Base-by-base conservation (phyloP, 1,140 invertebrate species). In the Bombyx mandarina region DNA sequence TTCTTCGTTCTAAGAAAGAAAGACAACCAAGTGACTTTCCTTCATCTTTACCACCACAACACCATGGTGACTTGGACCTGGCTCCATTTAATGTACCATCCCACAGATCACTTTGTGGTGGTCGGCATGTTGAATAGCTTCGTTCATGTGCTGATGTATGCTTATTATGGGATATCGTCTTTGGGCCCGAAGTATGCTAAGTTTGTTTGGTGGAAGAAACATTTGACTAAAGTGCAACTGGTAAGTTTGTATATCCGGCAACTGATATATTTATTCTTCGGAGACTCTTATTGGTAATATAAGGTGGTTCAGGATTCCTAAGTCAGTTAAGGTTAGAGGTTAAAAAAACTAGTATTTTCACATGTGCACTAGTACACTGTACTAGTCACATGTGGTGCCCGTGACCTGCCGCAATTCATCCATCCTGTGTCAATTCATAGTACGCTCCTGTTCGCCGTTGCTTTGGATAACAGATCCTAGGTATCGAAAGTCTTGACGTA, bases 191-290 rank as follows among this genome's bases (percentile, higher is more conserved):
- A 93, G 60, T 95, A 95, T 75, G 92, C 94, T 66, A 95, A 95
- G 75, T 97, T 93, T 76, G 83, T 97, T 2, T 97, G 96, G 96
- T 98, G 96, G 96, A 98, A 98, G 78, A 96, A 95, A 76, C 94
- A 98, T 81, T 90, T 98, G 61, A 98, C 96, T 1, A 93, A 93
- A 54, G 89, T 97, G 57, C 96, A 98, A 87, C 86, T 98, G 90
- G 95, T 97, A 89, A 92, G 90, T 88, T 22, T 7, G 45, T 9
- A 4, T 49, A 18, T 18, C 12, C 12, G 1, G 12, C 12, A 18
- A 18, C 12, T 18, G 12, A 18, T 18, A 18, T 18, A 18, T 18
- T 18, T 0, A 18, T 18, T 18, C 12, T 18, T 18, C 12, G 12
- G 12, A 18, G 12, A 18, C 12, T 18, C 1, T 18, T 18, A 18